Evolutionary conservation across 2,888 invertebrate species (phyloP), one percentile per base, ranked within the genome.

Genomic region (Orthosia cruda): DNA sequence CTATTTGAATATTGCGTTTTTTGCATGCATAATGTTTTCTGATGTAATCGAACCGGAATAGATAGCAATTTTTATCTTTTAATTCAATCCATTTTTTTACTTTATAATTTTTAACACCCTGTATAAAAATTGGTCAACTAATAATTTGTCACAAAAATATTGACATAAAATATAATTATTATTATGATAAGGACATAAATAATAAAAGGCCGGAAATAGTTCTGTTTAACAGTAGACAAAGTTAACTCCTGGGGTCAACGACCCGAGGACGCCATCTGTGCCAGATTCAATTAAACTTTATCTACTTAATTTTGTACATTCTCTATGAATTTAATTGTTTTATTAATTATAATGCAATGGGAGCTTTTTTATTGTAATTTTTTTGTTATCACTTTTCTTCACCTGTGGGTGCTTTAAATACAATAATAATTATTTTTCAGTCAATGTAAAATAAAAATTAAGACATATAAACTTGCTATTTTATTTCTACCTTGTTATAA

Each of bases 201-300:
- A 58, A 79, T 82, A 59, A 66, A 47, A 62, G 7, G 2, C 66
- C 73, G 80, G 77, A 84, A 79, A 79, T 52, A 47, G 61, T 71
- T 59, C 66, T 75, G 65, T 77, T 78, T 62, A 83, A 78, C 81
- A 81, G 78, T 71, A 68, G 78, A 15, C 69, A 50, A 79, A 70
- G 68, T 77, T 67, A 80, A 85, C 59, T 83, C 68, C 54, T 32
- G 80, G 82, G 93, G 93, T 92, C 93, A 91, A 91, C 77, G 89
- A 91, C 89, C 92, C 84, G 79, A 84, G 71, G 87, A 86, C 91
- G 91, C 91, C 93, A 92, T 92, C 93, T 92, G 88, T 88, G 82
- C 75, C 70, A 85, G 89, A 85, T 81, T 78, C 73, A 83, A 72
- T 78, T 68, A 66, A 84, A 72, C 72, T 49, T 47, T 62, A 58